These are phyloP conservation scores for Physella acuta DNA, from an alignment of 1,140 invertebrate genomes.

Conservation along the genomic window DNA sequence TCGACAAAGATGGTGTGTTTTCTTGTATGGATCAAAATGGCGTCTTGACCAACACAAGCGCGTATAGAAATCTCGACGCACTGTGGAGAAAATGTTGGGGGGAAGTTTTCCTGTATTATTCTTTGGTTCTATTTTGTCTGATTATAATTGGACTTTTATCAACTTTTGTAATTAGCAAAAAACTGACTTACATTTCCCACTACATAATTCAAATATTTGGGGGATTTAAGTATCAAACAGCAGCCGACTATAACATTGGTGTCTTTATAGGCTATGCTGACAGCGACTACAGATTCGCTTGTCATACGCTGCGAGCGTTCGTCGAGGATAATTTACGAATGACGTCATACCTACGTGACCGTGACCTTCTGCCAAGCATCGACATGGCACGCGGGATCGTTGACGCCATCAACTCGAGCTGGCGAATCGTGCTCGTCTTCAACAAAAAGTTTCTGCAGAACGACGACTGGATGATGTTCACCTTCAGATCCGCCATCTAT, in stretches of 20 bases:
- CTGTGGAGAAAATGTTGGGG: slow-evolving; percentile 9
- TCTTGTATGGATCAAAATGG: not conserved
- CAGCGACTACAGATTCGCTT: not conserved
- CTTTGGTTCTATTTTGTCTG: not conserved
- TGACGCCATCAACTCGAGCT: slow-evolving; percentile 5
- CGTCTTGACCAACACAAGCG: not conserved
- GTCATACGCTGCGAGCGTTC: not conserved
- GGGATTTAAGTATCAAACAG: not conserved
- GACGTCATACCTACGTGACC: not conserved
- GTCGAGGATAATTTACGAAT: not conserved
- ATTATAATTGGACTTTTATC: not conserved
- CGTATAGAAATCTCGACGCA: not conserved
- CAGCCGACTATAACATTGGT: not conserved
- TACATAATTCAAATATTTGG: not conserved
- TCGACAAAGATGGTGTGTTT: not conserved
- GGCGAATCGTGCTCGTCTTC: not conserved
- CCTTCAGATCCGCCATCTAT: no score
- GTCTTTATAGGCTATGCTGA: slow-evolving; percentile 7
- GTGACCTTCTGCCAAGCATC: not conserved
- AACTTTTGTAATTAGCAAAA: not conserved
- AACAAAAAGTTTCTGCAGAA: no score
- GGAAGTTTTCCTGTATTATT: not conserved
- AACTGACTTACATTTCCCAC: not conserved
- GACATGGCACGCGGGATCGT: not conserved
- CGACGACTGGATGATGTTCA: no score